phyloP scores from a whole-genome alignment of 2,888 invertebrate species.

The Thecophora atra region DNA sequence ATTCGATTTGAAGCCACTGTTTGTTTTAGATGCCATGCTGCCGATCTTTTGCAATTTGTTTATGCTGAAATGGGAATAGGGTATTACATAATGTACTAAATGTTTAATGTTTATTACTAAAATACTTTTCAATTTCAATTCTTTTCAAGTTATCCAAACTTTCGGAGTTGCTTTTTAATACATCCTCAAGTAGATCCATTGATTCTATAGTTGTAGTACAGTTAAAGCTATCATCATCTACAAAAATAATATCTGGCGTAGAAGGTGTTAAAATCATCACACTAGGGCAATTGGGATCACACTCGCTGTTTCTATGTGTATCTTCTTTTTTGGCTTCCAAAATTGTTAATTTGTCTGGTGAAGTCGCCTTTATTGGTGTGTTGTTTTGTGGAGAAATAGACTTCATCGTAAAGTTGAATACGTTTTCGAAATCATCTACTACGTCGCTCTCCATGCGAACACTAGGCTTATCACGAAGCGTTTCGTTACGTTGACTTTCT shows the following conservation, averaged over 20 bases:
- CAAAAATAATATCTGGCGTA: constrained; percentile 60
- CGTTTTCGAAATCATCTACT: constrained; percentile 45
- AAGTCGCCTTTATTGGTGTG: not conserved
- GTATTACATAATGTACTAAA: not conserved
- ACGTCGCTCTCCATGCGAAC: constrained; percentile 41
- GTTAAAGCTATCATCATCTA: constrained; percentile 57
- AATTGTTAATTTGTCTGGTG: too few relatives aligned
- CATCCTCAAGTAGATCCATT: constrained; percentile 54
- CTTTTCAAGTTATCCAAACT: constrained; percentile 48
- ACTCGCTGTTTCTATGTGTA: not conserved
- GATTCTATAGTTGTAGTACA: constrained; percentile 46
- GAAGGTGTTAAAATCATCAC: constrained; percentile 57
- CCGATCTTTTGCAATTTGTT: constrained; percentile 35
- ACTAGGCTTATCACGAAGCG: constrained; percentile 8
- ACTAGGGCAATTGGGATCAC: constrained; percentile 43
- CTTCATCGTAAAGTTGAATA: constrained; percentile 6
- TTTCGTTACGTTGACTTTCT: constrained; percentile 19
- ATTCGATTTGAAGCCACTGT: not conserved
- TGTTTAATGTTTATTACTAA: not conserved
- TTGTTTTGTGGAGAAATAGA: not conserved
- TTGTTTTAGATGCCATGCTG: constrained; percentile 1
- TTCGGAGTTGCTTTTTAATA: constrained; percentile 43
- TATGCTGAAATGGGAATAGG: constrained; percentile 38
- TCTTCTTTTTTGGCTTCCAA: not conserved
- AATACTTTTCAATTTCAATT: constrained; percentile 49